Base-by-base conservation (phyloP, 2,888 invertebrate species). In the Cheilosia urbana region DNA sequence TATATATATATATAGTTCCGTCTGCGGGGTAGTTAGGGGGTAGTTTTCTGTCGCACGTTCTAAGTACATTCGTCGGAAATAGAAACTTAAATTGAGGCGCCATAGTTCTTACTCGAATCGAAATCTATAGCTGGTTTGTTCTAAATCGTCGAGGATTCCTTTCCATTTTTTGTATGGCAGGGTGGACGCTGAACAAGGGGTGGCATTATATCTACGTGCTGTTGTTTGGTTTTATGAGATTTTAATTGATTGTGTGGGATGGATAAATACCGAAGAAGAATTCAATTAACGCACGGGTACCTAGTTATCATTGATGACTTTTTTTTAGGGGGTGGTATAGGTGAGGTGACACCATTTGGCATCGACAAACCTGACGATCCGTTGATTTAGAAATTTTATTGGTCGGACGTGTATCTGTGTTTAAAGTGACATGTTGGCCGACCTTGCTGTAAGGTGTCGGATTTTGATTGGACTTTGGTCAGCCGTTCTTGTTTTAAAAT, bases 1-100 rank as follows among this genome's bases (percentile, higher is more conserved):
- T n/a, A n/a, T n/a, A n/a, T n/a, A n/a, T n/a, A n/a, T n/a, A 17
- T 17, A 15, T 47, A 47, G 66, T 30, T 45, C 40, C 57, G 49
- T 47, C 42, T 0, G 51, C 9, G 47, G 40, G 63, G 37, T 45
- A 21, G 47, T 34, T 17, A 45, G 37, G 45, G 77, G 77, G 77
- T 60, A 53, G 76, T 68, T 66, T 45, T 65, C 37, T 60, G 58
- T 66, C 72, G 58, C 55, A 75, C 57, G 69, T n/a, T 72, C 72
- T 68, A 58, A 58, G 69, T 55, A 68, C 62, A 45, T 68, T 68
- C 63, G 58, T 73, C 77, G 82, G 82, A 87, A 82, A 87, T 82
- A 87, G 81, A 87, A 87, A 87, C 78, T 78, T 87, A 53, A 87
- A 82, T 82, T 77, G 82, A 82, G 87, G 87, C 87, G 87, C 87